Conservation (phyloP, 2,797 vertebrate genomes). For the Gallirallus australis region DNA sequence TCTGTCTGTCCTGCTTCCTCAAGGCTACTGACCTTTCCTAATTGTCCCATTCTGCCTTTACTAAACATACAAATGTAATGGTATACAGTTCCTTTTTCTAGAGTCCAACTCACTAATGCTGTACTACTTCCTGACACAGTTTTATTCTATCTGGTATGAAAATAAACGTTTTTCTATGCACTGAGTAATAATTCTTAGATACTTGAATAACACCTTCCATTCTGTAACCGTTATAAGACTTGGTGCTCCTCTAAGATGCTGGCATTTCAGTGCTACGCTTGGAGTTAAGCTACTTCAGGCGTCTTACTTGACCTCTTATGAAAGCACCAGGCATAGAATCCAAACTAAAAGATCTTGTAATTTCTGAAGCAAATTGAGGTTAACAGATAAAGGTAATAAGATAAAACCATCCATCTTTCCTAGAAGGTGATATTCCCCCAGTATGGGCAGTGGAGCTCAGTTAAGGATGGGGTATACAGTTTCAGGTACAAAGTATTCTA, state of each 20-base stretch:
- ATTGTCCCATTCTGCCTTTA: constrained; percentile 56
- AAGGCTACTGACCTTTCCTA: constrained; percentile 48
- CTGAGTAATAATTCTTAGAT: background rate
- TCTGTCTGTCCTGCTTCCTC: constrained; percentile 69
- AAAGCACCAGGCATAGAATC: background rate
- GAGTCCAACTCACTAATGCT: background rate
- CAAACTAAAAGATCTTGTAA: background rate
- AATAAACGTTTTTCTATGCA: constrained; percentile 30
- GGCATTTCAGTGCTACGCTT: background rate
- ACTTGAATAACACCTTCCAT: background rate
- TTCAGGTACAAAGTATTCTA: background rate
- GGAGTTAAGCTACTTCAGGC: background rate
- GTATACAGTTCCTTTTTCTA: constrained; percentile 29
- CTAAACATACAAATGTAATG: constrained; percentile 31
- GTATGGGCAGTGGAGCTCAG: background rate
- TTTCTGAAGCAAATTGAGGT: background rate
- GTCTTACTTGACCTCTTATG: background rate
- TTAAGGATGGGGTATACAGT: background rate
- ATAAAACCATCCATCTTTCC: background rate
- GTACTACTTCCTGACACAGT: background rate
- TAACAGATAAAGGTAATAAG: background rate
- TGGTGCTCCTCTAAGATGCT: background rate
- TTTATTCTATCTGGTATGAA: constrained; percentile 55
- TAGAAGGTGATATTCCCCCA: background rate
- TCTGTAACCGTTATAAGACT: background rate